These are phyloP conservation scores for Amiota minor DNA, from an alignment of 2,888 invertebrate genomes.

Conservation along the genomic window DNA sequence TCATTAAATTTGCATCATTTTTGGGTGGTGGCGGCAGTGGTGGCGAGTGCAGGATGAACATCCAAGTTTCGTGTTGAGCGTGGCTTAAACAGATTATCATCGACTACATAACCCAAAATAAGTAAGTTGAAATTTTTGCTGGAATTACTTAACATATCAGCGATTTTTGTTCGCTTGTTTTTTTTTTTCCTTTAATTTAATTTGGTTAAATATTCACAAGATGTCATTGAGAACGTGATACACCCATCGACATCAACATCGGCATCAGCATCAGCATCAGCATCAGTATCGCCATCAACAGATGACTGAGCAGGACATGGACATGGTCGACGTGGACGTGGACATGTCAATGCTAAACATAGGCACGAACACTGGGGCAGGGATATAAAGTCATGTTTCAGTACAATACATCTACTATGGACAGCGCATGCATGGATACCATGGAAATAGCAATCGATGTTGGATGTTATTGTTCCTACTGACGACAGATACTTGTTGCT, in stretches of 20 bases:
- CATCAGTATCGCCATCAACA: slow-evolving; percentile 42
- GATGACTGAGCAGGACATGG: slow-evolving; percentile 63
- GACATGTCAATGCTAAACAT: slow-evolving; percentile 23
- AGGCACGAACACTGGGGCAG: slow-evolving; percentile 44
- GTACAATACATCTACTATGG: neutral
- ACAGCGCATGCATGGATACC: neutral
- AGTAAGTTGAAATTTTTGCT: slow-evolving; percentile 59
- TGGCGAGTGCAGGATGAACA: slow-evolving; percentile 31
- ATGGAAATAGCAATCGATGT: slow-evolving; percentile 8
- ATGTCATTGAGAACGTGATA: slow-evolving; percentile 62
- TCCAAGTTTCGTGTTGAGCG: slow-evolving; percentile 50
- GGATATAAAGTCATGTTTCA: too few species aligned
- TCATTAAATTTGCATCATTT: slow-evolving; percentile 23
- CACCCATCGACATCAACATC: slow-evolving; percentile 53
- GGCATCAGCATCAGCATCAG: slow-evolving; percentile 37
- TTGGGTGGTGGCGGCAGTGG: neutral
- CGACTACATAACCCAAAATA: slow-evolving; percentile 57
- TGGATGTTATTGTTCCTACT: slow-evolving; percentile 9
- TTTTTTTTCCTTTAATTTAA: slow-evolving; percentile 18
- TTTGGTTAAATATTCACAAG: slow-evolving; percentile 64
- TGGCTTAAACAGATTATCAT: slow-evolving; percentile 62
- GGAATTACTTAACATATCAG: slow-evolving; percentile 67
- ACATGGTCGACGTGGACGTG: slow-evolving; percentile 38
- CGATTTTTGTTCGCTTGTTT: neutral
- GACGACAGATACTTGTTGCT: slow-evolving; percentile 1